phyloP scores from a whole-genome alignment of 2,113 vertebrate species.

The Fulmarus glacialis region DNA sequence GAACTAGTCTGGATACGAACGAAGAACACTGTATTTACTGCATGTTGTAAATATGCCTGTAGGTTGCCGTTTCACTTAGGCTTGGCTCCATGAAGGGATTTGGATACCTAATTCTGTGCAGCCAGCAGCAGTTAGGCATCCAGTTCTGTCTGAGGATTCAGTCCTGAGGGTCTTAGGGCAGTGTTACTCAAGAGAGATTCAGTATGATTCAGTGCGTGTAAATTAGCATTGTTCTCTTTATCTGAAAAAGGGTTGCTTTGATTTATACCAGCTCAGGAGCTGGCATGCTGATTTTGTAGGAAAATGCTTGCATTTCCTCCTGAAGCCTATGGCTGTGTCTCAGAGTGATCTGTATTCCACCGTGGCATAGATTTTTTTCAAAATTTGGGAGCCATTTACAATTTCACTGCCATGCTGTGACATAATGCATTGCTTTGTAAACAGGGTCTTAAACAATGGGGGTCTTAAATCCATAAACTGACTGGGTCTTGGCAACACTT shows the following conservation, averaged over 20 bases:
- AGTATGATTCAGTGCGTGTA: background rate
- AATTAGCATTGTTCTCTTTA: background rate
- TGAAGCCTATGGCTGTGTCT: background rate
- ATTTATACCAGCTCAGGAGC: background rate
- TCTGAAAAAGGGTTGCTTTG: background rate
- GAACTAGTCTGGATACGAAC: background rate
- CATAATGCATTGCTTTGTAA: slow-evolving; percentile 47
- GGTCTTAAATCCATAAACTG: slow-evolving; percentile 46
- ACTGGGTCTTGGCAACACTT: slow-evolving; percentile 1
- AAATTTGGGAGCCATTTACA: slow-evolving; percentile 31
- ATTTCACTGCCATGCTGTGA: background rate
- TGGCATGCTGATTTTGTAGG: background rate
- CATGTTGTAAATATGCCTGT: background rate
- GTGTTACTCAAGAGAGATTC: background rate
- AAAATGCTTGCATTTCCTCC: background rate
- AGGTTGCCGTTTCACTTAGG: background rate
- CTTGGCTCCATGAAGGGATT: background rate
- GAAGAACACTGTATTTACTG: background rate
- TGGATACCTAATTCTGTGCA: background rate
- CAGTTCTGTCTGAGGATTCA: background rate
- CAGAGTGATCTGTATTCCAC: slow-evolving; percentile 14
- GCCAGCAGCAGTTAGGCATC: background rate
- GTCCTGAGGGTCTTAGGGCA: background rate
- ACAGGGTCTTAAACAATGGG: slow-evolving; percentile 9
- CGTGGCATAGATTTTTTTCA: background rate